phyloP scores from a whole-genome alignment of 2,113 vertebrate genomes.

The Oncorhynchus gorbuscha region DNA sequence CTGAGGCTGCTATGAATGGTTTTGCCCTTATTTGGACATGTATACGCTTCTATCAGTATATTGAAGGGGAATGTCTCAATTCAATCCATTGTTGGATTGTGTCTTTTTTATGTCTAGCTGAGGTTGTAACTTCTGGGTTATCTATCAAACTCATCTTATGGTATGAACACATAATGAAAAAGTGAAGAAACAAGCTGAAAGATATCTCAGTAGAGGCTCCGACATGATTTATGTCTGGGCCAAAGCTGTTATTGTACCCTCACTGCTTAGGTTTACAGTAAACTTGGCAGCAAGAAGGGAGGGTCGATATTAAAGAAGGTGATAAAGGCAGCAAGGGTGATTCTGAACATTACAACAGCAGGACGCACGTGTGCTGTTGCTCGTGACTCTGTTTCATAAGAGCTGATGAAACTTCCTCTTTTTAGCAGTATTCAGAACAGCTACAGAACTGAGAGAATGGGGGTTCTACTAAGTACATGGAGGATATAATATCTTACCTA shows the following conservation, averaged over 20 bases:
- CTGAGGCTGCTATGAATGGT: constrained; percentile 13
- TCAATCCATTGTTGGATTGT: not conserved
- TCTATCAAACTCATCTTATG: not conserved
- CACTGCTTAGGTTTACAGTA: no score
- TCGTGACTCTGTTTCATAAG: constrained; percentile 46
- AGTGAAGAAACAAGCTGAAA: no score
- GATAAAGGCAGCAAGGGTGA: not conserved
- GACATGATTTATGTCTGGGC: no score
- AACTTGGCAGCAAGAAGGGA: no score
- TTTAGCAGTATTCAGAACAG: constrained; percentile 19
- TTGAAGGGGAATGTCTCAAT: constrained; percentile 17
- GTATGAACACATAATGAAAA: no score
- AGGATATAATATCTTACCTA: no score
- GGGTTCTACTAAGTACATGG: no score
- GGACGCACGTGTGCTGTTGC: constrained; percentile 10
- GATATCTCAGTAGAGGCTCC: no score
- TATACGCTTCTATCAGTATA: constrained; percentile 20
- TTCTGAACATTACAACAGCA: not conserved
- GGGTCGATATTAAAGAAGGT: not conserved
- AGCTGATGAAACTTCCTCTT: constrained; percentile 58
- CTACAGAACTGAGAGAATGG: constrained; percentile 34
- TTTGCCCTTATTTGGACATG: constrained; percentile 76
- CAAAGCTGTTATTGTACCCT: no score
- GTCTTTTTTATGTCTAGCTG: not conserved
- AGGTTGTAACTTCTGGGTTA: not conserved